These are phyloP conservation scores for Enteromius fasciolatus DNA, from an alignment of 2,797 vertebrate genomes.

Conservation along the genomic window DNA sequence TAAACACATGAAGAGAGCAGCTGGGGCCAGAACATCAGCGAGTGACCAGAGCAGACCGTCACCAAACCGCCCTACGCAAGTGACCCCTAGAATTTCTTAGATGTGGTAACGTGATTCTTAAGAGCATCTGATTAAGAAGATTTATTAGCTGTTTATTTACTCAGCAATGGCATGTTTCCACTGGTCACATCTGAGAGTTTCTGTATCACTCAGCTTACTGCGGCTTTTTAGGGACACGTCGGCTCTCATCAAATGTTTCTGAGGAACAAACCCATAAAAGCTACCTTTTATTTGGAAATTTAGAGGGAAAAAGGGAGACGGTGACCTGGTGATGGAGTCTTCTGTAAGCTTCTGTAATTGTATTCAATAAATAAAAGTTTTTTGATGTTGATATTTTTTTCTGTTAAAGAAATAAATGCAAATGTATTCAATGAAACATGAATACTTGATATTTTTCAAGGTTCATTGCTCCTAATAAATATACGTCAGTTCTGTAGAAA, in stretches of 20 bases:
- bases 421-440: not conserved
- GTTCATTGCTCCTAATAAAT: not conserved
- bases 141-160: constrained; percentile 6
- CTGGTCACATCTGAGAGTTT: not conserved
- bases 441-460: not conserved
- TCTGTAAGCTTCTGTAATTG: too few relatives aligned
- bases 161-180: not conserved
- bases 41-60: not conserved
- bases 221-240: not conserved
- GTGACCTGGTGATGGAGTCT: not conserved
- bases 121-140: not conserved
- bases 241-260: not conserved
- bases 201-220: not conserved
- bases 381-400: not conserved
- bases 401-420: not conserved
- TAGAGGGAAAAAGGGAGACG: not conserved
- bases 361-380: not conserved
- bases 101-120: constrained; percentile 17
- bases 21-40: not conserved
- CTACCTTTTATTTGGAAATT: not conserved
- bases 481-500: not conserved
- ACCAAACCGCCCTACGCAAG: not conserved
- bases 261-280: not conserved
- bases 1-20: constrained; percentile 32
- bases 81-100: not conserved